Evolutionary conservation across 2,888 invertebrate species (phyloP), one percentile per base, ranked within the genome.

Genomic region (Drosophila subquinaria): DNA sequence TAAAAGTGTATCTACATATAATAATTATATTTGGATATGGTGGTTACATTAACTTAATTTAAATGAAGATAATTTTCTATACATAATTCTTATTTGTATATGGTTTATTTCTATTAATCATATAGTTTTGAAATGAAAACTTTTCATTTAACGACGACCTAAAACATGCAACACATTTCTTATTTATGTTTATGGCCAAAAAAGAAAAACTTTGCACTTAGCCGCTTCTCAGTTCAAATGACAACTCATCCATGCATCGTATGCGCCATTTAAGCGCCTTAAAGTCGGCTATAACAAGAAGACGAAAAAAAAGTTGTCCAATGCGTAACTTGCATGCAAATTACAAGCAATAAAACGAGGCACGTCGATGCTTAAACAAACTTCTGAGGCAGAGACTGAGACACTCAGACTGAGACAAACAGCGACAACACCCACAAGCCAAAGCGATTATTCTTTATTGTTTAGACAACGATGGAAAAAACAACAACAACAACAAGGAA

Each of bases 401-500:
- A 33, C 36, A 57, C 76, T 56, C 62, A 59, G 59, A 57, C 76
- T 56, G 60, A 59, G 59, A 55, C 62, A 65, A 59, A 57, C 53
- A 60, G 20, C 45, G 61, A 73, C 66, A 53, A 74, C 75, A 59
- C 63, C 73, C 57, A 66, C 64, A 70, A 80, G 65, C 67, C 74
- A 74, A 83, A 78, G 80, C 85, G 90, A 91, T 91, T 91, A 91
- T 90, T 89, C 88, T 90, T 91, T 91, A 91, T 91, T 89, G 84
- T 85, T 85, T 82, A 80, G 81, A 87, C 73, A 76, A 75, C 62
- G 69, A 72, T 69, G 63, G 38, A 48, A 71, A 67, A 56, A 48
- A 71, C 65, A 56, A 76, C 30, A 42, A 42, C 42, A 42, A 42
- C 42, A 42, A 20, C 17, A 40, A 42, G 3, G 20, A 20, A 23